A percentile compares a stretch with the other conserved stretches of the same genome.
phyloP scores from a whole-genome alignment of 2,888 invertebrate species.

The Calliopum simillimum region DNA sequence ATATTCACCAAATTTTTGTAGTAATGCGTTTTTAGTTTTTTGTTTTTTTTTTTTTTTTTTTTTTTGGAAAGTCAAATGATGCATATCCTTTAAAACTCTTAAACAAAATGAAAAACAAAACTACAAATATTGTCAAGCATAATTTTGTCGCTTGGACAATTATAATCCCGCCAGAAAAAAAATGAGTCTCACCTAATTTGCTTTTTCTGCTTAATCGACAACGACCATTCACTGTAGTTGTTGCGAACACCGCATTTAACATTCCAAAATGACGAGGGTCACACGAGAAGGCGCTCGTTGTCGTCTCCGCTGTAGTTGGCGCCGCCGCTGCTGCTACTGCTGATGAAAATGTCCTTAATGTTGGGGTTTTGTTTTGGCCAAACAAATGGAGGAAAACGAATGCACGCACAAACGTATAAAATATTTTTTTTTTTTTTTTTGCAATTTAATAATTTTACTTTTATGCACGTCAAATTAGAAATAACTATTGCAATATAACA shows the following conservation, averaged over 20 bases:
- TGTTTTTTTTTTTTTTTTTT: no score
- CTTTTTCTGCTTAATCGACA: slow-evolving; percentile 48
- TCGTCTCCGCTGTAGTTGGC: slow-evolving; percentile 41
- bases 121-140: no score
- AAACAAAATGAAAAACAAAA: no score
- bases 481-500: neutral
- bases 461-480: slow-evolving; percentile 23
- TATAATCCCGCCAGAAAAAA: no score
- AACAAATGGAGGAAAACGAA: slow-evolving; percentile 41
- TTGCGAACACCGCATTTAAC: slow-evolving; percentile 66
- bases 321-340: neutral
- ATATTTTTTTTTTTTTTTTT: slow-evolving; percentile 1
- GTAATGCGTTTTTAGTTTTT: no score
- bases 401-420: slow-evolving; percentile 37
- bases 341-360: slow-evolving; percentile 17
- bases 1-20: no score
- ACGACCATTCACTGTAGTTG: slow-evolving; percentile 64
- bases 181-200: slow-evolving; percentile 38
- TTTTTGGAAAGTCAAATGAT: no score
- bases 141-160: no score
- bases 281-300: slow-evolving; percentile 39
- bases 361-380: slow-evolving; percentile 33
- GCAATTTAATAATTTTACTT: slow-evolving; percentile 29
- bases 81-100: no score
- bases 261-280: slow-evolving; percentile 62